phyloP scores from a whole-genome alignment of 2,888 invertebrate genomes.

The Plagodis pulveraria region DNA sequence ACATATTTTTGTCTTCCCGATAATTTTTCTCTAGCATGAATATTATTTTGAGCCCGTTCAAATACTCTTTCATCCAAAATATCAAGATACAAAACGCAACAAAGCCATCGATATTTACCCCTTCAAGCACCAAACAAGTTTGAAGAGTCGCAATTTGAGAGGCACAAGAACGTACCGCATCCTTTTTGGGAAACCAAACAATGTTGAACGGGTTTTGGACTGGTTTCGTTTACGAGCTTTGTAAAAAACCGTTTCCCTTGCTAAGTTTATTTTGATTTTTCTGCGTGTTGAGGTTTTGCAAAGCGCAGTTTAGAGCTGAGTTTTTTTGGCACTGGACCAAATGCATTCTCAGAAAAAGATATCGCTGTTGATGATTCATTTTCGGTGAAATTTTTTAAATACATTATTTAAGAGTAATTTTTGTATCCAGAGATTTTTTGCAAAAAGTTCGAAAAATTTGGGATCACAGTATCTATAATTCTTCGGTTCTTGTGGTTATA shows the following conservation, averaged over 20 bases:
- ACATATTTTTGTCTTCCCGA: too few species aligned
- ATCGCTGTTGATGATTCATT: too few species aligned
- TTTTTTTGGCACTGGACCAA: slow-evolving; percentile 47
- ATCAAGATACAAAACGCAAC: neutral
- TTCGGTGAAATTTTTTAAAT: too few species aligned
- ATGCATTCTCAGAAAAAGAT: slow-evolving; percentile 46
- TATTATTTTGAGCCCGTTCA: too few species aligned
- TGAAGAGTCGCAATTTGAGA: slow-evolving; percentile 32
- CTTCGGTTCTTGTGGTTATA: too few species aligned
- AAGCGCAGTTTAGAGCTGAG: neutral
- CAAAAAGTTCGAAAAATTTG: too few species aligned
- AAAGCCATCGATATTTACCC: slow-evolving; percentile 7
- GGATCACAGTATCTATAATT: too few species aligned
- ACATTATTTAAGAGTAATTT: too few species aligned
- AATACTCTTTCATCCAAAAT: neutral
- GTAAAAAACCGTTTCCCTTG: neutral
- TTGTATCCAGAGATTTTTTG: too few species aligned
- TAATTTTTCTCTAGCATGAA: too few species aligned
- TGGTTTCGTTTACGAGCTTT: slow-evolving; percentile 14
- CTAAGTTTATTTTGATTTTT: slow-evolving; percentile 7
- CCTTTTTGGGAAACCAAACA: slow-evolving; percentile 48
- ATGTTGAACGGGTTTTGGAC: slow-evolving; percentile 41
- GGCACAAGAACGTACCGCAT: slow-evolving; percentile 44
- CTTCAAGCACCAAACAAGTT: slow-evolving; percentile 24
- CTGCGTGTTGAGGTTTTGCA: slow-evolving; percentile 8